These are phyloP conservation scores for Bursaphelenchus okinawaensis DNA, from an alignment of 2,888 invertebrate species.

Conservation along the genomic window DNA sequence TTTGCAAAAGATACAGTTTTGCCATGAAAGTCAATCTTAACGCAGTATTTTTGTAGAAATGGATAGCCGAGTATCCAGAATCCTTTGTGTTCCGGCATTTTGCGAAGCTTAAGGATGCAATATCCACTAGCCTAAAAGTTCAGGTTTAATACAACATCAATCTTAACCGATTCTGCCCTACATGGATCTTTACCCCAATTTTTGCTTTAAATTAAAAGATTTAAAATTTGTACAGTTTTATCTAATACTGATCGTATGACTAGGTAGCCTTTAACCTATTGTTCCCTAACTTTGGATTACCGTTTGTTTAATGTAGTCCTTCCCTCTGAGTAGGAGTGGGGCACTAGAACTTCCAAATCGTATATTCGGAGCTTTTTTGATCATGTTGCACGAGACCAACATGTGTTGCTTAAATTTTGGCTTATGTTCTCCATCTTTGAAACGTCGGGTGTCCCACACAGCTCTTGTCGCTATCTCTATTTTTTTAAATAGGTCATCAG, in stretches of 20 bases:
- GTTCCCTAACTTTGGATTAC: too few relatives aligned
- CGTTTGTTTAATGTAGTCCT: conserved; percentile 3
- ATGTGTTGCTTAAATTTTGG: not conserved
- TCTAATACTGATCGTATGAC: too few relatives aligned
- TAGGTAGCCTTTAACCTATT: too few relatives aligned
- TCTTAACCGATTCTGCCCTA: not conserved
- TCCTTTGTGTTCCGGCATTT: not conserved
- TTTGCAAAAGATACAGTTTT: not conserved
- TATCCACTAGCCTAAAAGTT: not conserved
- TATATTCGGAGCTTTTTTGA: not conserved
- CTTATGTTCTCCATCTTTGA: not conserved
- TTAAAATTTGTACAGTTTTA: too few relatives aligned
- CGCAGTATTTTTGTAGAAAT: not conserved
- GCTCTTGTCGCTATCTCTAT: not conserved
- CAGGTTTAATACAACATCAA: not conserved
- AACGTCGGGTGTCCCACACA: not conserved
- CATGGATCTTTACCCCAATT: too few relatives aligned
- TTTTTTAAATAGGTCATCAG: not conserved
- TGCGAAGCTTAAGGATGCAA: conserved; percentile 8
- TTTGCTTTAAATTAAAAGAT: too few relatives aligned
- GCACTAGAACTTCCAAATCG: not conserved
- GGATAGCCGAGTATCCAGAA: conserved; percentile 7
- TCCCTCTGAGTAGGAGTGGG: not conserved
- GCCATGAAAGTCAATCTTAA: not conserved
- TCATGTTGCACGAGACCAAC: not conserved